Evolutionary conservation across 2,113 vertebrate genomes (phyloP).

Genomic region (Cyprinodon variegatus): DNA sequence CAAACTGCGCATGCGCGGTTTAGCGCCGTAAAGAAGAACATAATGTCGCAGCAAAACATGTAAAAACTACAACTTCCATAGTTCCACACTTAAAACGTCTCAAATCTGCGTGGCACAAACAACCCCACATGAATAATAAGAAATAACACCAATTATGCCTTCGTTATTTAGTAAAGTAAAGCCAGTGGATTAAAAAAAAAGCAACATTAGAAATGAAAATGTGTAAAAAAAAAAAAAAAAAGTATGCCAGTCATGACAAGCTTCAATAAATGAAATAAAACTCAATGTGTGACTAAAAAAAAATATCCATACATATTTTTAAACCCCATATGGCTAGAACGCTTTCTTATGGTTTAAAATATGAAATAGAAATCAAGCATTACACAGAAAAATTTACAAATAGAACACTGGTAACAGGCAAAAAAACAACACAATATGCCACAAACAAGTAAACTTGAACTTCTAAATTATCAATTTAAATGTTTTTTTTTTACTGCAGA

Average conservation of each 20-base stretch:
- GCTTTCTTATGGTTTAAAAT: background rate
- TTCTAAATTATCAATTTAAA: no score
- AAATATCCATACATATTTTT: background rate
- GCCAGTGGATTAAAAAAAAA: background rate
- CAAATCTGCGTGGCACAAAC: constrained; percentile 53
- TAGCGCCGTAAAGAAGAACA: constrained; percentile 13
- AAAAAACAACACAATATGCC: background rate
- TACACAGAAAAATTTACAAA: background rate
- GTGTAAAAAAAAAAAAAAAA: background rate
- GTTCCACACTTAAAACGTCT: background rate
- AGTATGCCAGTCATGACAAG: background rate
- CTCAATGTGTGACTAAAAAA: background rate
- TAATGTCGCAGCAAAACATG: background rate
- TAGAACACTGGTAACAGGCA: background rate
- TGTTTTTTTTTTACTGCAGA: no score
- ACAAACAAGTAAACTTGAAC: background rate
- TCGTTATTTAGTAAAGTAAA: background rate
- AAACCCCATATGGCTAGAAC: no score
- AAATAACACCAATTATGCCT: background rate
- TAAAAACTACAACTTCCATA: constrained; percentile 47
- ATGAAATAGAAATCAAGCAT: background rate
- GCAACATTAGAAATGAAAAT: background rate
- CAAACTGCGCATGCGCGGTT: constrained; percentile 51
- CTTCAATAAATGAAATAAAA: background rate
- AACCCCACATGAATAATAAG: background rate